Evolutionary conservation across 2,888 invertebrate genomes (phyloP), one percentile per base, ranked within the genome.

Genomic region (Tineola bisselliella): DNA sequence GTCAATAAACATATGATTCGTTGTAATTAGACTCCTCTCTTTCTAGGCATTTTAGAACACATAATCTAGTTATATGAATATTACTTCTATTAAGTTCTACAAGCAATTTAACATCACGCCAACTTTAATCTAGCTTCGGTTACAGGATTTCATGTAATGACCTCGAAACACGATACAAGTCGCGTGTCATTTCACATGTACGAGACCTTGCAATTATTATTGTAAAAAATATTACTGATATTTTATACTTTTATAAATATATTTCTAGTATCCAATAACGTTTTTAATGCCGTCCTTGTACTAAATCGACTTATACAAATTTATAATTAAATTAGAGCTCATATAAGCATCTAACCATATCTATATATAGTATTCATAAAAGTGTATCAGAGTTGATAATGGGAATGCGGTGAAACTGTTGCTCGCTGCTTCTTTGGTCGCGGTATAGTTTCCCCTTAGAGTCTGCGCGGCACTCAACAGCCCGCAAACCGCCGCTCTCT

Each of bases 401-500:
- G 25, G 18, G 54, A 25, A 54, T 54, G 54, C 54, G 54, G 54
- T 18, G n/a, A 25, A 54, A 48, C 48, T 54, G 54, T 54, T 54
- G 54, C 54, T 54, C 54, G 25, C 8, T 52, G 54, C 54, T 54
- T 25, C 54, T 54, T 25, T 13, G 48, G 15, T 48, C 38, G 15
- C 15, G n/a, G 18, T 12, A 25, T 25, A 54, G n/a, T 54, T 54
- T 54, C 54, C 48, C 48, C n/a, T 48, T 13, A 15, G 2, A 48
- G 15, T 13, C 12, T 17, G 48, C 48, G 2, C 48, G 6, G 48
- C 48, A 18, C 48, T 25, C 56, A 25, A n/a, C 56, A 19, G 19
- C 19, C 58, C 58, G 19, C 58, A 58, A 58, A 58, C 58, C 58
- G 33, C 58, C 17, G 58, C 58, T 56, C 33, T 58, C 31, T 58